Base-by-base conservation (phyloP, 1,140 invertebrate genomes). In the Bombyx mori region DNA sequence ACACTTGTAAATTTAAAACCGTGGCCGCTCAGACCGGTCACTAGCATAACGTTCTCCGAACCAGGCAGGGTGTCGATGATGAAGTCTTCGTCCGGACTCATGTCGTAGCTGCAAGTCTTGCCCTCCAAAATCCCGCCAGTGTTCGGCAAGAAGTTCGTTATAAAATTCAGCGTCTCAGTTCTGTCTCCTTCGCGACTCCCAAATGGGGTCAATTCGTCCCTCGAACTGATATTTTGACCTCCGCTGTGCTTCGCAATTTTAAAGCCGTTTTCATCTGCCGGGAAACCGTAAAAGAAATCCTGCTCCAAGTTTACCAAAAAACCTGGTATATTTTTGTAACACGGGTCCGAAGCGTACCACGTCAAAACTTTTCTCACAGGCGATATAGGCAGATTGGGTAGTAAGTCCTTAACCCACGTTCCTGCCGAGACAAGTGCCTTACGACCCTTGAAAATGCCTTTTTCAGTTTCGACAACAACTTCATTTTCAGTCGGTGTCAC, bases 1-100 rank as follows among this genome's bases (percentile, higher is more conserved):
- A 50, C 58, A 5, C 52, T 35, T 6, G 52, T 42, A n/a, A 54
- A 59, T 22, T 59, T 59, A 9, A 54, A 59, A 1, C 58, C 52
- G 42, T 59, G 58, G 7, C 58, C 58, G 44, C 58, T 59, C 6
- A 59, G 52, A 0, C 58, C 58, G 8, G 44, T 54, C 35, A 58
- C 54, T 0, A 58, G 3, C 8, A 59, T n/a, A 12, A 48, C 42
- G 18, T 48, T 50, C 7, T 48, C 44, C 12, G 10, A 35, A 6
- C 26, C 47, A 7, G 52, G 44, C 44, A 59, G 7, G 8, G 10
- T 54, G 42, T 59, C 58, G 7, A 54, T 54, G 8, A 54, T 54
- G 42, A 59, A 59, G 42, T 59, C 26, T 8, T 54, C 58, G 8
- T 59, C 58, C 2, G 58, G 58, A 8, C 26, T 53, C 44, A 54